phyloP scores from a whole-genome alignment of 2,888 invertebrate species.

The Dasypogon diadema region DNA sequence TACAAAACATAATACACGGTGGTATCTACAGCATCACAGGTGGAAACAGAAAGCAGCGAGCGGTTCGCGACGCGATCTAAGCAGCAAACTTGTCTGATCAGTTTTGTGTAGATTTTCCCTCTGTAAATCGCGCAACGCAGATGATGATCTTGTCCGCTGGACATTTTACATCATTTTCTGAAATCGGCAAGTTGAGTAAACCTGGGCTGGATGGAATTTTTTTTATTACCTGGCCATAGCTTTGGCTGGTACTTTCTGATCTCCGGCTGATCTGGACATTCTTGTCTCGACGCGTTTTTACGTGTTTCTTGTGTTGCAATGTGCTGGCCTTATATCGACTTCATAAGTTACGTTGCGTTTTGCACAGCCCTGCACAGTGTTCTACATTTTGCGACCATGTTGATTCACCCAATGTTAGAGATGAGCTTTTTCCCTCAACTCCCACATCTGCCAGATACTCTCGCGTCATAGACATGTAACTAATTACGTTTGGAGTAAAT shows the following conservation, averaged over 20 bases:
- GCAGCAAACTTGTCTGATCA: constrained; percentile 25
- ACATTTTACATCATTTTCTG: constrained; percentile 33
- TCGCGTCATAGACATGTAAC: too few species aligned
- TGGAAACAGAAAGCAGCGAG: neutral
- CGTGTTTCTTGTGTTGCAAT: constrained; percentile 3
- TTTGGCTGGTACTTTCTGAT: constrained; percentile 4
- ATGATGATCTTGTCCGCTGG: neutral
- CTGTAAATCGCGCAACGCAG: neutral
- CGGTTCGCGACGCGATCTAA: neutral
- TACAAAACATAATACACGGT: neutral
- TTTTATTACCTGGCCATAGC: neutral
- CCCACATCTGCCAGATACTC: too few species aligned
- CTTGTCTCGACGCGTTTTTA: constrained; percentile 50
- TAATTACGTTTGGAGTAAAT: too few species aligned
- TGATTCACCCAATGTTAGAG: too few species aligned
- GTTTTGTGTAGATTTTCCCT: neutral
- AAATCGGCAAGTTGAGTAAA: constrained; percentile 20
- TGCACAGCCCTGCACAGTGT: too few species aligned
- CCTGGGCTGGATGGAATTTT: neutral
- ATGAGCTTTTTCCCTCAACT: too few species aligned
- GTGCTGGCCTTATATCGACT: neutral
- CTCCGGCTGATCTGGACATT: constrained; percentile 29
- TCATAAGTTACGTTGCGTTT: neutral
- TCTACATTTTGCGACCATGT: constrained; percentile 7
- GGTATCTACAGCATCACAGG: neutral